These are phyloP conservation scores for Oreochromis aureus DNA, from an alignment of 2,113 vertebrate genomes.

Conservation along the genomic window DNA sequence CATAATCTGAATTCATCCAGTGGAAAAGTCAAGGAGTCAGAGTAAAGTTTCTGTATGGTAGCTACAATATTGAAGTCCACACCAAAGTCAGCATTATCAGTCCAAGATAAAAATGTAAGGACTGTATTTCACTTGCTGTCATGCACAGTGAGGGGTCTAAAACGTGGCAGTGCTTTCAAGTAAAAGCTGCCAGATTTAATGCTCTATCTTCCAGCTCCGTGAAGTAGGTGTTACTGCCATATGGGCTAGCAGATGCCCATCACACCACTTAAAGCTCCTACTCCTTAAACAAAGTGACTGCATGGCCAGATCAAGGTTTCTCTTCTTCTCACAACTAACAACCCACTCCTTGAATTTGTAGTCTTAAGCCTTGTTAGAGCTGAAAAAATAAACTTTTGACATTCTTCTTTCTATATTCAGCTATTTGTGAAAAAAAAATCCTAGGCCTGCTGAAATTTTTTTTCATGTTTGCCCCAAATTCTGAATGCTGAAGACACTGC, in stretches of 20 bases:
- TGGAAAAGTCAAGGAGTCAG: neutral
- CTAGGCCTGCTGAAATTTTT: neutral
- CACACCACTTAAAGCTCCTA: neutral
- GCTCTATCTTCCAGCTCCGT: neutral
- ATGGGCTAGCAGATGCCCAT: constrained; percentile 14
- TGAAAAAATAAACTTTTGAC: constrained; percentile 5
- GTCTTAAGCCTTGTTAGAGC: neutral
- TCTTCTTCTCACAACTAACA: neutral
- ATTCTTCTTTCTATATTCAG: neutral
- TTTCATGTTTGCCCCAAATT: constrained; percentile 28
- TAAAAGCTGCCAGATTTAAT: neutral
- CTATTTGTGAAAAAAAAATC: neutral
- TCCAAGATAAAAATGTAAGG: neutral
- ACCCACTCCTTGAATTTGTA: neutral
- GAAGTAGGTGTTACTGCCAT: neutral
- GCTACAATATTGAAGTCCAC: neutral
- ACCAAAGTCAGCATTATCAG: neutral
- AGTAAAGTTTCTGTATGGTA: neutral
- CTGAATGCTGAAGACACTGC: constrained; percentile 11
- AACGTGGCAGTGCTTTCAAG: neutral
- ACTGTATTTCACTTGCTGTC: neutral
- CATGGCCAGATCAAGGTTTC: neutral
- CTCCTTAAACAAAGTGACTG: neutral
- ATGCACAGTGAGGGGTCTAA: neutral
- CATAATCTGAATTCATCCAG: neutral